Base-by-base conservation (phyloP, 2,888 invertebrate species). In the Andrena minutula region DNA sequence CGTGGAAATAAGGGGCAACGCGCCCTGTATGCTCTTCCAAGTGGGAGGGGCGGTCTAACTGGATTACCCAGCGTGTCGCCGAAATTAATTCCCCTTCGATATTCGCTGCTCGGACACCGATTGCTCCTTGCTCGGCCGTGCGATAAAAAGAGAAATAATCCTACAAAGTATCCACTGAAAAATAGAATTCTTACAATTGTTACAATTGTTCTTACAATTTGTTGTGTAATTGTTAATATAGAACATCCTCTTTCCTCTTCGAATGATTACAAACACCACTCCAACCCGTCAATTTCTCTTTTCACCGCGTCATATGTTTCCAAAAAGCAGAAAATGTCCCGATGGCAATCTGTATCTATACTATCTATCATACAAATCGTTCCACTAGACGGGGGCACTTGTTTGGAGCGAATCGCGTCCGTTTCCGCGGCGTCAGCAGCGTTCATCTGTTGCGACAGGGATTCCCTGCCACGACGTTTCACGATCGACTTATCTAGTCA, bases 41-140 rank as follows among this genome's bases (percentile, higher is more conserved):
- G 78, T 78, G 58, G 82, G 82, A 70, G 76, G 75, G 84, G 60
- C 79, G 58, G 26, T 79, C 75, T 85, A 89, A 88, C 86, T 86
- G 76, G 86, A 85, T 88, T 89, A 85, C 74, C 77, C 35, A 69
- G 58, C 75, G 80, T 79, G 88, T 84, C 83, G 81, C 65, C 58
- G 83, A 83, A 82, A 86, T 89, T 88, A 82, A 82, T 79, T 83
- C 76, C 82, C 79, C 85, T 83, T 77, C 73, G 81, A 71, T 71
- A 79, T 83, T 84, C 82, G 58, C 71, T 61, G 68, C 75, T 82
- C 75, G 75, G 75, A 70, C 64, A 41, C 28, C 82, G 76, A 83
- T 79, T 82, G 71, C 70, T 56, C 56, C 58, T 58, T 70, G 35
- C 20, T 63, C 77, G 65, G 16, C 61, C 26, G 1, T 41, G 41